A percentile compares a stretch with the other conserved stretches of the same genome.
phyloP scores from a whole-genome alignment of 2,888 invertebrate genomes.

The Scaptomyza tumidula region DNA sequence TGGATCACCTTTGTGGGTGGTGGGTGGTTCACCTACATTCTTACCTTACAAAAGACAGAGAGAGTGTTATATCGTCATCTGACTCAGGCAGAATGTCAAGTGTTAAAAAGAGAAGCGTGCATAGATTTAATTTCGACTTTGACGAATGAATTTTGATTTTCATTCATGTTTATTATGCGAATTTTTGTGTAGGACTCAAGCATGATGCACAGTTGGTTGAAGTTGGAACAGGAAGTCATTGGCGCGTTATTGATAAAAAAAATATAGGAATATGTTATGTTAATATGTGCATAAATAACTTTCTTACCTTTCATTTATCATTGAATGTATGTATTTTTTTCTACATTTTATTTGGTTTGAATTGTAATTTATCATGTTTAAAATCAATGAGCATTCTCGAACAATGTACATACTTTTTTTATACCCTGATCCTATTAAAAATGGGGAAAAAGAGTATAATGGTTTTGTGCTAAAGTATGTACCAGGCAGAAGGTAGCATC shows the following conservation, averaged over 20 bases:
- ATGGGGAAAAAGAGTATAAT: no score
- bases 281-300: not conserved
- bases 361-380: not conserved
- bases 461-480: no score
- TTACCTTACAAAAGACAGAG: not conserved
- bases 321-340: not conserved
- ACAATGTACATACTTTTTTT: conserved; percentile 8
- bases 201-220: conserved; percentile 25
- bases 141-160: conserved; percentile 72
- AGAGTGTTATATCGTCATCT: conserved; percentile 11
- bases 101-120: conserved; percentile 49
- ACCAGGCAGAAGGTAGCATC: no score
- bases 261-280: not conserved
- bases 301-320: not conserved
- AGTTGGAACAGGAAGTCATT: not conserved
- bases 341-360: not conserved
- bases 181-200: conserved; percentile 19
- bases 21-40: conserved; percentile 33
- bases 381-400: conserved; percentile 30
- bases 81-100: conserved; percentile 50
- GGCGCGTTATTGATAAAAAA: not conserved
- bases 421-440: no score
- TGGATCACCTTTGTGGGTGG: conserved; percentile 61
- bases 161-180: conserved; percentile 47
- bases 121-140: conserved; percentile 62